These are phyloP conservation scores for Teleiodes luculella DNA, from an alignment of 2,888 invertebrate genomes.

Conservation along the genomic window DNA sequence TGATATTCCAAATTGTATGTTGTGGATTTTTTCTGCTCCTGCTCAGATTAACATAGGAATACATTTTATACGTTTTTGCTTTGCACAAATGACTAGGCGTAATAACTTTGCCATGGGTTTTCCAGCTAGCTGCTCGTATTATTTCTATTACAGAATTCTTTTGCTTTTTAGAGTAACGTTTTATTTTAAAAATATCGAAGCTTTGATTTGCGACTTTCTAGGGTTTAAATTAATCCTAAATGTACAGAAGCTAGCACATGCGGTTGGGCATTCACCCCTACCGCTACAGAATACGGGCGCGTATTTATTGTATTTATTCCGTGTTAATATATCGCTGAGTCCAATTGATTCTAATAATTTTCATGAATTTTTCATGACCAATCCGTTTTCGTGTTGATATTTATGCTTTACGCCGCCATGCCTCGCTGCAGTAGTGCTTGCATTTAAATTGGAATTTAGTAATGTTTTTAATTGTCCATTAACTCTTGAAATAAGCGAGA, in stretches of 20 bases:
- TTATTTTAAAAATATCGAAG: too few species aligned
- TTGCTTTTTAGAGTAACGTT: too few species aligned
- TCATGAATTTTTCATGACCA: conserved; percentile 49
- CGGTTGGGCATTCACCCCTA: too few species aligned
- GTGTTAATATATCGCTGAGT: not conserved
- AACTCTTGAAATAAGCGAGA: not conserved
- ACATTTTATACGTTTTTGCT: too few species aligned
- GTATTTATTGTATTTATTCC: not conserved
- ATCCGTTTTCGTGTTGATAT: conserved; percentile 39
- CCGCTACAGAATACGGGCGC: not conserved
- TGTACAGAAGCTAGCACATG: too few species aligned
- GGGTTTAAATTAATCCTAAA: too few species aligned
- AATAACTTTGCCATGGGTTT: too few species aligned
- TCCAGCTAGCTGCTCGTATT: too few species aligned
- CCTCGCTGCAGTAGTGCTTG: conserved; percentile 37
- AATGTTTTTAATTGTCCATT: not conserved
- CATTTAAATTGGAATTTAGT: conserved; percentile 54
- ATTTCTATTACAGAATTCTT: too few species aligned
- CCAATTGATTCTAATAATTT: conserved; percentile 35
- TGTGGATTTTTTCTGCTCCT: not conserved
- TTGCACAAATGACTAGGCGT: too few species aligned
- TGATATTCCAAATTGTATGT: too few species aligned
- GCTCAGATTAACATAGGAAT: not conserved
- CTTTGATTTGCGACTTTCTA: too few species aligned
- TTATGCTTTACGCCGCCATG: conserved; percentile 31